Percentiles rank a stretch among this genome's conserved stretches.
phyloP scores from a whole-genome alignment of 2,888 invertebrate species.

The Tipula vernalis region DNA sequence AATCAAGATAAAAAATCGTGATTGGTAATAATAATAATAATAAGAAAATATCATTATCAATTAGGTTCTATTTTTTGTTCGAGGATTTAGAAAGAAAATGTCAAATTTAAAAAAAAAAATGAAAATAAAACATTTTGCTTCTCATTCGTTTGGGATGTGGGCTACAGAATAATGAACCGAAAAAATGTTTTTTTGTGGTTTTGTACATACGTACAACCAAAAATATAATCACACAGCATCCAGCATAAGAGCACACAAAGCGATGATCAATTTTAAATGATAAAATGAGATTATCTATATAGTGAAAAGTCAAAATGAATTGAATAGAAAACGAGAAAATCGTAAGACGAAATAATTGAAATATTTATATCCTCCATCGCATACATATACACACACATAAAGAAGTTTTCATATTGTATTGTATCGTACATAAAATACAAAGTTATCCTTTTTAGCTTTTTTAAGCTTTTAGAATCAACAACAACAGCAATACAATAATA shows the following conservation, averaged over 20 bases:
- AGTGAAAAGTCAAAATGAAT: neutral
- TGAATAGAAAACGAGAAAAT: neutral
- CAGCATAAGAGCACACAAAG: neutral
- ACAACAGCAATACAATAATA: neutral
- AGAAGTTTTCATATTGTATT: neutral
- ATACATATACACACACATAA: neutral
- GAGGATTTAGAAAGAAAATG: neutral
- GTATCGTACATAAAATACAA: neutral
- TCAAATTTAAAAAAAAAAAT: neutral
- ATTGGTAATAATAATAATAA: neutral
- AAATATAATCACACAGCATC: neutral
- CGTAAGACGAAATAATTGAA: neutral
- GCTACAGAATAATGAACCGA: neutral
- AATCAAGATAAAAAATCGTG: neutral
- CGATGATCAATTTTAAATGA: neutral
- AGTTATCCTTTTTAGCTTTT: neutral
- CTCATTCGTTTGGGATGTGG: neutral
- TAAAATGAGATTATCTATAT: neutral
- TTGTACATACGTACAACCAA: neutral
- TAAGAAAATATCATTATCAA: slow-evolving; percentile 4
- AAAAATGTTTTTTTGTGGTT: neutral
- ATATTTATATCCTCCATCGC: neutral
- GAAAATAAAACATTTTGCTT: neutral
- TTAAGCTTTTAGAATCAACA: neutral
- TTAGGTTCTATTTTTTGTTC: neutral